Conservation (phyloP, 2,113 vertebrate species). For the Xiphophorus couchianus region DNA sequence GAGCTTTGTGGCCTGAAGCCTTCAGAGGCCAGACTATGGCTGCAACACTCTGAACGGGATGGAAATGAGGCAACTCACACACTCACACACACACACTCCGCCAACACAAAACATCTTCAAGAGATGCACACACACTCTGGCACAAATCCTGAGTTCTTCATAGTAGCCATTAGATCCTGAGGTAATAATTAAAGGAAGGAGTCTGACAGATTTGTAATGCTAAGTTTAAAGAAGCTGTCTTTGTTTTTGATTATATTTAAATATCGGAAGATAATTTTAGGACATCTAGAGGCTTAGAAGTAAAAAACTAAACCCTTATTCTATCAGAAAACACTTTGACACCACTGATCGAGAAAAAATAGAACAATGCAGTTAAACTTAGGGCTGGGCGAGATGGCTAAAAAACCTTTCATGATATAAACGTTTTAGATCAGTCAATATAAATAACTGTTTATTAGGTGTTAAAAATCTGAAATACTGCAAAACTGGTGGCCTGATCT, state of each 20-base stretch:
- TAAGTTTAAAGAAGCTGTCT: background rate
- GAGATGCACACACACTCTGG: slow-evolving; percentile 23
- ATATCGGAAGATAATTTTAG: background rate
- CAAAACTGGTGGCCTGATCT: too few relatives aligned
- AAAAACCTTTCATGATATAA: too few relatives aligned
- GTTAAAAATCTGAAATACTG: too few relatives aligned
- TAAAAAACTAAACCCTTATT: too few relatives aligned
- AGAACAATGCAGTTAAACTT: too few relatives aligned
- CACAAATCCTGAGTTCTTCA: slow-evolving; percentile 34
- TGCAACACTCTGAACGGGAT: slow-evolving; percentile 62
- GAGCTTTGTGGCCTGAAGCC: slow-evolving; percentile 64
- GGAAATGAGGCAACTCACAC: slow-evolving; percentile 61
- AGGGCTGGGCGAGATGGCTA: too few relatives aligned
- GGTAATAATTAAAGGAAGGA: background rate
- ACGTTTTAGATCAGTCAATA: too few relatives aligned
- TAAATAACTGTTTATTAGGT: too few relatives aligned
- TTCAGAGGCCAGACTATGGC: slow-evolving; percentile 49
- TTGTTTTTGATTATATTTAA: background rate
- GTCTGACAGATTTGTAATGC: background rate
- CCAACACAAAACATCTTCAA: slow-evolving; percentile 2
- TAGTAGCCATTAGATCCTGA: background rate
- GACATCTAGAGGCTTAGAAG: background rate
- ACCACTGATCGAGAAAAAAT: too few relatives aligned
- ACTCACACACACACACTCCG: too few relatives aligned
- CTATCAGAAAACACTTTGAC: too few relatives aligned